Base-by-base conservation (phyloP, 2,888 invertebrate genomes). In the Notodonta ziczac region DNA sequence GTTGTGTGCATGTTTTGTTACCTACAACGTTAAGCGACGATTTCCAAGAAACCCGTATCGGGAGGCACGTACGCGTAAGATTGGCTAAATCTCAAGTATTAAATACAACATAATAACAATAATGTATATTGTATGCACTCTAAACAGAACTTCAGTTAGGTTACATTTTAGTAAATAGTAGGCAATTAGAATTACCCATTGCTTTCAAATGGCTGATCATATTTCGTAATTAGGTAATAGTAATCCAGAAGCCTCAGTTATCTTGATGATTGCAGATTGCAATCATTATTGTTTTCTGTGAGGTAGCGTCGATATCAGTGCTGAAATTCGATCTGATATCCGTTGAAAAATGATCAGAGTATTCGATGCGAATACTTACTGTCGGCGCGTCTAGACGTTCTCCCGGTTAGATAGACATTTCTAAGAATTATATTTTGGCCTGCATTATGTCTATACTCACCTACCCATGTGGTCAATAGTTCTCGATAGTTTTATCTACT, bases 31-130 rank as follows among this genome's bases (percentile, higher is more conserved):
- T 83, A 81, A 83, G 82, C 83, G 84, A 85, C 81, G 83, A 79
- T 83, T 93, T 91, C 92, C 78, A 64, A 90, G 92, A 92, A 93
- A 86, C 74, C 89, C 86, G 85, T 88, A 90, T 88, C 78, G 86
- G 90, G 90, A 92, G 81, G 89, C 92, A 92, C 92, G 92, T 91
- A 89, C 92, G 86, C 79, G 77, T 80, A 80, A 83, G 85, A 89
- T 90, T 88, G 85, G 88, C 85, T 85, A 89, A 89, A 89, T 88
- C 83, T 87, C 82, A 73, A 80, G 70, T 78, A 82, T 84, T 84
- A 78, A 86, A 84, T 83, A 84, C 84, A 83, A 83, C 82, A 81
- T 80, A 83, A 86, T 85, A 87, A 86, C 81, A 85, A 81, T 84
- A 80, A 82, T 77, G 78, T 74, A 68, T 72, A 70, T 73, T 72